A percentile compares a stretch with the other conserved stretches of the same genome.
phyloP scores from a whole-genome alignment of 2,113 vertebrate species.

The Eubucco bourcierii region DNA sequence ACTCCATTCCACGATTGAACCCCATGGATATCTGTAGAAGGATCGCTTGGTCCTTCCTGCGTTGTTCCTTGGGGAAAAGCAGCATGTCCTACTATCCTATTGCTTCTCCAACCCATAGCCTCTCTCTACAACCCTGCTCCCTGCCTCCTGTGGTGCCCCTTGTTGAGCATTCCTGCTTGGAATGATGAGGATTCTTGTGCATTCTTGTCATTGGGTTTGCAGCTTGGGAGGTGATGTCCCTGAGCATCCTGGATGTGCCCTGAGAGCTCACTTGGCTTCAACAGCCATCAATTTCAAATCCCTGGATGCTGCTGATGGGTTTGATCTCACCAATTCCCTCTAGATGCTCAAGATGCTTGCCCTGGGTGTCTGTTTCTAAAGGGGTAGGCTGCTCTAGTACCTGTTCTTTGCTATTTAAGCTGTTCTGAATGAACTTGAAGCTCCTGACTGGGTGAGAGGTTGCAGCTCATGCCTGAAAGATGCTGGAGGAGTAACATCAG shows the following conservation, averaged over 20 bases:
- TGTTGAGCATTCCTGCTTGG: neutral
- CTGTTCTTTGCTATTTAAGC: neutral
- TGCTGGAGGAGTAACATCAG: neutral
- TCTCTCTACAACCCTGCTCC: neutral
- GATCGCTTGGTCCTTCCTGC: neutral
- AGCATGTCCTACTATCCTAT: rapidly evolving
- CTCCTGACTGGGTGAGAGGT: neutral
- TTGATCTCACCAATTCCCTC: neutral
- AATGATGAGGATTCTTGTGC: neutral
- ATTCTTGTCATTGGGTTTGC: neutral
- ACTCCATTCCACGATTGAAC: rapidly evolving
- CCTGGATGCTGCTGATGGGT: rapidly evolving
- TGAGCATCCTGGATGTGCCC: neutral
- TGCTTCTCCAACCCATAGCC: neutral
- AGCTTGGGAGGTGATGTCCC: neutral
- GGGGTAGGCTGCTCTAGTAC: neutral
- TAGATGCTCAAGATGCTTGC: rapidly evolving
- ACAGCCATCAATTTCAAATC: rapidly evolving
- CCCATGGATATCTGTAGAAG: neutral
- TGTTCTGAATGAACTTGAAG: neutral
- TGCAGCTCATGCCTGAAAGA: neutral
- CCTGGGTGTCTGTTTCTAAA: neutral
- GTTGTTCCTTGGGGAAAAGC: neutral
- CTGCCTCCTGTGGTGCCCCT: neutral
- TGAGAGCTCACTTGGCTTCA: neutral